Evolutionary conservation across 2,797 vertebrate genomes (phyloP).

Genomic region (Acanthis flammea): DNA sequence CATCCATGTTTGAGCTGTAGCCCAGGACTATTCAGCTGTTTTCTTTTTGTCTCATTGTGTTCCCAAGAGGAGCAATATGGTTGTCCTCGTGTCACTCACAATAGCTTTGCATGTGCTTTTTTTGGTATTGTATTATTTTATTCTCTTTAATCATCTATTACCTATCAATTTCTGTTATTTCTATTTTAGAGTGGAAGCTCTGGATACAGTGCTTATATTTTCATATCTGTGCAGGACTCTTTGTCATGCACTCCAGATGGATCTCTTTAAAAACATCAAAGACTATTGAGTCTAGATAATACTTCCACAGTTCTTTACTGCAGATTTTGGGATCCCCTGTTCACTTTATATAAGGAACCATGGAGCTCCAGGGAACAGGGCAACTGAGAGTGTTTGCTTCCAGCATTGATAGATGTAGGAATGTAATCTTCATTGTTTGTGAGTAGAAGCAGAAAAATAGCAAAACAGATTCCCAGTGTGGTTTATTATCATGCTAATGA

Average conservation of each 20-base stretch:
- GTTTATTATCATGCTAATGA: slow-evolving; percentile 50
- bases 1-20: not conserved
- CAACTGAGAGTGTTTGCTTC: not conserved
- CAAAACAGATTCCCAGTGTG: not conserved
- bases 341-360: not conserved
- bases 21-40: not conserved
- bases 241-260: not conserved
- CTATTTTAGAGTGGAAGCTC: not conserved
- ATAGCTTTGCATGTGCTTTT: not conserved
- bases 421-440: not conserved
- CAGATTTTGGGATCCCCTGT: not conserved
- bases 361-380: not conserved
- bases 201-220: not conserved
- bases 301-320: not conserved
- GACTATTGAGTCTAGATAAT: not conserved
- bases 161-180: not conserved
- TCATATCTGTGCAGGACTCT: not conserved
- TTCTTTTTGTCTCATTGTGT: not conserved
- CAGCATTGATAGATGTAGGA: not conserved
- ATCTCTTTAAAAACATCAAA: not conserved
- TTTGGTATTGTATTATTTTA: not conserved
- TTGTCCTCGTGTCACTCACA: not conserved
- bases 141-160: not conserved
- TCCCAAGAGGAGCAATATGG: not conserved
- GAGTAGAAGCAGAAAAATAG: not conserved